Conservation (phyloP, 2,797 vertebrate genomes). For the Octomys mimax region DNA sequence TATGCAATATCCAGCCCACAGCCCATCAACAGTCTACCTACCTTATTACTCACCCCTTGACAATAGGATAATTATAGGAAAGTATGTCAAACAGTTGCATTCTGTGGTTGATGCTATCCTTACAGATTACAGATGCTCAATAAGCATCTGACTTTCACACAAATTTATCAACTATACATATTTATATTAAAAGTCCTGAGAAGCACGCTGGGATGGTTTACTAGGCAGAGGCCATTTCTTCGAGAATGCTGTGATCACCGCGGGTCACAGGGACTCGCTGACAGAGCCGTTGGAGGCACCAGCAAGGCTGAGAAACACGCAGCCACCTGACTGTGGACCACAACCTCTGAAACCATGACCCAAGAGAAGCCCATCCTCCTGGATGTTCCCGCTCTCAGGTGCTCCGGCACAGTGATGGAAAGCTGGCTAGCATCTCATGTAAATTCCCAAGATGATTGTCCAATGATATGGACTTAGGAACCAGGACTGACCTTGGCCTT, state of each 20-base stretch:
- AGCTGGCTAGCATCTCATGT: not conserved
- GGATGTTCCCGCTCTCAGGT: not conserved
- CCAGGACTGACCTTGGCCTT: not conserved
- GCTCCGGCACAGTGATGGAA: not conserved
- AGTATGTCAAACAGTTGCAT: not conserved
- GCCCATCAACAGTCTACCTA: not conserved
- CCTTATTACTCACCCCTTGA: not conserved
- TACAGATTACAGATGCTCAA: not conserved
- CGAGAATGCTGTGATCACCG: too few relatives aligned
- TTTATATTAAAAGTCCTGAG: conserved; percentile 46
- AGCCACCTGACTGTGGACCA: not conserved
- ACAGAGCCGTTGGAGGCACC: too few relatives aligned
- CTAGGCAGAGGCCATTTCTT: too few relatives aligned
- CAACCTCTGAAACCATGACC: not conserved
- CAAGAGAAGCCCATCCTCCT: not conserved
- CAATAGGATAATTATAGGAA: not conserved
- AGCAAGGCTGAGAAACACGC: not conserved
- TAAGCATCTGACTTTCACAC: conserved; percentile 39
- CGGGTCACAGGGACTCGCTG: too few relatives aligned
- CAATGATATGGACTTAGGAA: not conserved
- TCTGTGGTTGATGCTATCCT: conserved; percentile 5
- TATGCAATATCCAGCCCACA: not conserved
- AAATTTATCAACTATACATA: conserved; percentile 8
- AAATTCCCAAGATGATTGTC: too few relatives aligned
- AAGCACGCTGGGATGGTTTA: too few relatives aligned